A percentile compares a stretch with the other conserved stretches of the same genome.
phyloP scores from a whole-genome alignment of 2,797 vertebrate species.

The Gallinago nigripennis region DNA sequence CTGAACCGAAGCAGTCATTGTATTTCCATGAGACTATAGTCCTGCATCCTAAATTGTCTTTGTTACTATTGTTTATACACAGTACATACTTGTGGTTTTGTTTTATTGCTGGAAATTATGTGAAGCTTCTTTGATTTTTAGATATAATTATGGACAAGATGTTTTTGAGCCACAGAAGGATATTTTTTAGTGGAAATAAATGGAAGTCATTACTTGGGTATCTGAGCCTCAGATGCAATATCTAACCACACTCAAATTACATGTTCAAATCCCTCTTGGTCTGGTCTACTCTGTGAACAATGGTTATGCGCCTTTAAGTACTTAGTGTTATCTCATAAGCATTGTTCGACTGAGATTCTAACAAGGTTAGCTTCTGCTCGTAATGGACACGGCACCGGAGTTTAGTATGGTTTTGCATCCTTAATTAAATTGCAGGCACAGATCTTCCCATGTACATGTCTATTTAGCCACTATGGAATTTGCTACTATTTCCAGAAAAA shows the following conservation, averaged over 20 bases:
- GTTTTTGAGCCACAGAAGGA: neutral
- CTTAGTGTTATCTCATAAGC: neutral
- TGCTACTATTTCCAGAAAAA: neutral
- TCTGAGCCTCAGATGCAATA: neutral
- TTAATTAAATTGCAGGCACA: neutral
- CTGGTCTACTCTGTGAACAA: neutral
- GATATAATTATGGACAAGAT: neutral
- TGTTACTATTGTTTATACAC: neutral
- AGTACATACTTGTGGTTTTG: neutral
- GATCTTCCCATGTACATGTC: neutral
- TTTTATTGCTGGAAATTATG: neutral
- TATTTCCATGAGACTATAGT: neutral
- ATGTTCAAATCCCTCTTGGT: neutral
- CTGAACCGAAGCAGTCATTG: neutral
- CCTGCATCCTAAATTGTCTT: neutral
- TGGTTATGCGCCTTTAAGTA: neutral
- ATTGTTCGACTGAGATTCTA: neutral
- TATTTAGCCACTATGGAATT: neutral
- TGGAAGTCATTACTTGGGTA: neutral
- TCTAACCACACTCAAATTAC: neutral
- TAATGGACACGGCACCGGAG: neutral
- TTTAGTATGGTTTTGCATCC: neutral
- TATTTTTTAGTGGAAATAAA: constrained; percentile 11
- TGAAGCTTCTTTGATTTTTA: neutral
- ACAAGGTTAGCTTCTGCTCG: neutral